Evolutionary conservation across 2,113 vertebrate species (phyloP).

Genomic region (Rhinogobius similis): DNA sequence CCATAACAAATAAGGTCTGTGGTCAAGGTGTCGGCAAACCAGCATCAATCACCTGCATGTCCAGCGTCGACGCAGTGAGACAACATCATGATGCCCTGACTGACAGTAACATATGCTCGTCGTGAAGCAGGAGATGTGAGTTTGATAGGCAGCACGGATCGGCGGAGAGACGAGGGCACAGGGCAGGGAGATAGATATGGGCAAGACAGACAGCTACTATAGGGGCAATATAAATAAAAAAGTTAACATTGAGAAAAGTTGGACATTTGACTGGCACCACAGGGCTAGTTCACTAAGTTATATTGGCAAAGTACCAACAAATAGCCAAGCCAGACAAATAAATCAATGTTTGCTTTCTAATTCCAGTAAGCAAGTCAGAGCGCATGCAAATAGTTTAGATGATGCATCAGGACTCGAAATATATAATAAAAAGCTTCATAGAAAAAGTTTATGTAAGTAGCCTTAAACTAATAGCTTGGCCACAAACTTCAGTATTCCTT

Average conservation of each 20-base stretch:
- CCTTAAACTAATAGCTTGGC: background rate
- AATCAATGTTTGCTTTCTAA: background rate
- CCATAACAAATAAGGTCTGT: slow-evolving; percentile 5
- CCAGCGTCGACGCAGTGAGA: background rate
- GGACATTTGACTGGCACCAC: background rate
- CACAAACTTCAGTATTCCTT: too few species aligned
- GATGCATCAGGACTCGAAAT: background rate
- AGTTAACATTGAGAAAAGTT: background rate
- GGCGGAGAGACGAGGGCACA: slow-evolving; percentile 12
- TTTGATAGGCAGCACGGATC: background rate
- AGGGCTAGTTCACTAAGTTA: background rate
- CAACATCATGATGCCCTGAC: slow-evolving; percentile 7
- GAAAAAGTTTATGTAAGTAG: too few species aligned
- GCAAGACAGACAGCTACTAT: slow-evolving; percentile 16
- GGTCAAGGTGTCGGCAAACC: slow-evolving; percentile 13
- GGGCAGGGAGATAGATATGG: background rate
- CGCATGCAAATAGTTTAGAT: background rate
- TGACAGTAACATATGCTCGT: slow-evolving; percentile 12
- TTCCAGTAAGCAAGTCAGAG: background rate
- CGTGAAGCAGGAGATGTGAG: slow-evolving; percentile 7
- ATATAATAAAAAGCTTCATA: background rate
- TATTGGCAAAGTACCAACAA: background rate
- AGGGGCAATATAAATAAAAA: background rate
- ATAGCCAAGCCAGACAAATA: background rate
- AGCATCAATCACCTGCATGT: background rate